Evolutionary conservation across 2,113 vertebrate species (phyloP).

Genomic region (Boulengeromyrus knoepffleri): DNA sequence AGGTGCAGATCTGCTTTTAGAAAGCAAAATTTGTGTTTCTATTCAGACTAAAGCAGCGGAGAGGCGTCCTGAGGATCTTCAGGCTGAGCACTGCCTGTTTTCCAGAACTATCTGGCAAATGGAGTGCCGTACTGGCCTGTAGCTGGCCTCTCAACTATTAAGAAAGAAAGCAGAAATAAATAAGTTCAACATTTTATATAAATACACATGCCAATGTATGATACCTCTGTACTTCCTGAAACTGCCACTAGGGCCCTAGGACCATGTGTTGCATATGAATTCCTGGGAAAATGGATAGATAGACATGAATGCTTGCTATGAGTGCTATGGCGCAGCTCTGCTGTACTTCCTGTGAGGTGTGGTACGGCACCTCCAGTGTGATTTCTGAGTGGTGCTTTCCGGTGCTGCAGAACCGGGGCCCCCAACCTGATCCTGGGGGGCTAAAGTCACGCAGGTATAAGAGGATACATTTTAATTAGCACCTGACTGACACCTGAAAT

Average conservation of each 20-base stretch:
- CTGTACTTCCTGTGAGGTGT: background rate
- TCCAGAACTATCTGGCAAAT: background rate
- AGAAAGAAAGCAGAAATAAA: background rate
- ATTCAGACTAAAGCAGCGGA: background rate
- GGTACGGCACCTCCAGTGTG: background rate
- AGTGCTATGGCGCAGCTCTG: background rate
- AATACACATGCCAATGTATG: background rate
- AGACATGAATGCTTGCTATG: background rate
- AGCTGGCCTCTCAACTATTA: background rate
- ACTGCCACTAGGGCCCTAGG: background rate
- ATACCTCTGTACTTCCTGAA: background rate
- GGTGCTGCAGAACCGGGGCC: background rate
- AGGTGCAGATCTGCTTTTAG: background rate
- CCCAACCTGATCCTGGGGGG: background rate
- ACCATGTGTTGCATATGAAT: background rate
- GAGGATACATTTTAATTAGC: slow-evolving; percentile 6
- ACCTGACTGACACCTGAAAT: slow-evolving; percentile 5
- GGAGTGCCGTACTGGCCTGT: background rate
- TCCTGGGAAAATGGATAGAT: background rate
- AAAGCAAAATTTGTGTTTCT: background rate
- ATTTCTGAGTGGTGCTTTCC: background rate
- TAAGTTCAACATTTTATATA: background rate
- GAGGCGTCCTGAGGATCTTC: background rate
- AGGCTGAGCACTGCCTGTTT: background rate
- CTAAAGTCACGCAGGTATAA: background rate